Evolutionary conservation across 2,888 invertebrate genomes (phyloP).

Genomic region (Halictus quadricinctus): DNA sequence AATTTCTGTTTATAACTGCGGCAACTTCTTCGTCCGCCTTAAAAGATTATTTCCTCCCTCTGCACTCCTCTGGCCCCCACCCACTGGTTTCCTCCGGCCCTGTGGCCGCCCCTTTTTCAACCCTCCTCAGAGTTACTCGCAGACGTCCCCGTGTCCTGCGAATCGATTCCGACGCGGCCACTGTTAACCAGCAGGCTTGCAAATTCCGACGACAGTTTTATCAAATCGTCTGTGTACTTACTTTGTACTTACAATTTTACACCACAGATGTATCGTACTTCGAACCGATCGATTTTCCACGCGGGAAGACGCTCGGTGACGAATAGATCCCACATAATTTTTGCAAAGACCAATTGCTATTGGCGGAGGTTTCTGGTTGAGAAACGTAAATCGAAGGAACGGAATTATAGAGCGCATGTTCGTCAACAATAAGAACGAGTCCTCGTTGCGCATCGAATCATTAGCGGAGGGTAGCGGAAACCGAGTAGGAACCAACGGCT

Average conservation of each 20-base stretch:
- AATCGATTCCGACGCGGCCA: neutral
- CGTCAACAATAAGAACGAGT: neutral
- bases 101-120: neutral
- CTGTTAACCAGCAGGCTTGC: neutral
- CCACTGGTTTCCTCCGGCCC: neutral
- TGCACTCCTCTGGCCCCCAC: neutral
- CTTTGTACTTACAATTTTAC: too few relatives aligned
- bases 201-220: conserved; percentile 14
- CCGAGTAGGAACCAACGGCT: neutral
- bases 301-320: too few relatives aligned
- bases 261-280: too few relatives aligned
- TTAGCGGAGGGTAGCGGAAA: neutral
- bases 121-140: neutral
- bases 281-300: too few relatives aligned
- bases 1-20: conserved; percentile 80
- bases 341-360: neutral
- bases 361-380: neutral
- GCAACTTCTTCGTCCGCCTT: conserved; percentile 75
- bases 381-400: neutral
- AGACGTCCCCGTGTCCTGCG: neutral
- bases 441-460: conserved; percentile 5
- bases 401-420: neutral
- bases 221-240: neutral
- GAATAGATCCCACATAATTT: neutral
- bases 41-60: conserved; percentile 74